Percentiles rank a stretch among this genome's conserved stretches.
These are phyloP conservation scores for Lasioglossum oenotherae DNA, from an alignment of 2,888 invertebrate species.

Conservation along the genomic window DNA sequence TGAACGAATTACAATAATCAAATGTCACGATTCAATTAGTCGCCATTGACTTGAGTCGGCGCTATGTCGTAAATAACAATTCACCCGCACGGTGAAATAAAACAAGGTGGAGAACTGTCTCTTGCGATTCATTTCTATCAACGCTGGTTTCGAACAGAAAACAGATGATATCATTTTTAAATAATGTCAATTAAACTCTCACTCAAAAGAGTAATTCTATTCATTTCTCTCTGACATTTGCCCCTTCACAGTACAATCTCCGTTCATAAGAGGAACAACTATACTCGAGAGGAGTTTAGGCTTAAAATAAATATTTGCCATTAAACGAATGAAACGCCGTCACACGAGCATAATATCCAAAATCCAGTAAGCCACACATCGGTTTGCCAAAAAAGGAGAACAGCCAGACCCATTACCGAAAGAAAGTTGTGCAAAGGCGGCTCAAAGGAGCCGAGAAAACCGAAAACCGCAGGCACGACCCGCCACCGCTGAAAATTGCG, in stretches of 20 bases:
- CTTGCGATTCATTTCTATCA: too few relatives aligned
- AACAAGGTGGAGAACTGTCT: neutral
- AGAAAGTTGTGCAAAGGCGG: neutral
- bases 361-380: neutral
- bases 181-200: too few relatives aligned
- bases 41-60: neutral
- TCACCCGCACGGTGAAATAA: neutral
- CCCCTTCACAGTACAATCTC: neutral
- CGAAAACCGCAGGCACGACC: slow-evolving; percentile 34
- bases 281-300: neutral
- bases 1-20: slow-evolving; percentile 30
- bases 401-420: neutral
- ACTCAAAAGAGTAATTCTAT: too few relatives aligned
- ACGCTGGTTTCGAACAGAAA: too few relatives aligned
- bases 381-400: neutral
- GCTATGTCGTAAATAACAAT: neutral
- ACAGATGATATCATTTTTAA: too few relatives aligned
- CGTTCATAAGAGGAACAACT: neutral
- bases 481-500: slow-evolving; percentile 33
- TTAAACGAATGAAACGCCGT: neutral
- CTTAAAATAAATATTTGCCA: neutral
- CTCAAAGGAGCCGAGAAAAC: neutral
- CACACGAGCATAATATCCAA: neutral
- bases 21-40: neutral
- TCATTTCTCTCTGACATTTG: too few relatives aligned